A percentile compares a stretch with the other conserved stretches of the same genome.
These are phyloP conservation scores for Heliocidaris erythrogramma DNA, from an alignment of 35 echinoderm and acorn worm genomes.

Conservation along the genomic window DNA sequence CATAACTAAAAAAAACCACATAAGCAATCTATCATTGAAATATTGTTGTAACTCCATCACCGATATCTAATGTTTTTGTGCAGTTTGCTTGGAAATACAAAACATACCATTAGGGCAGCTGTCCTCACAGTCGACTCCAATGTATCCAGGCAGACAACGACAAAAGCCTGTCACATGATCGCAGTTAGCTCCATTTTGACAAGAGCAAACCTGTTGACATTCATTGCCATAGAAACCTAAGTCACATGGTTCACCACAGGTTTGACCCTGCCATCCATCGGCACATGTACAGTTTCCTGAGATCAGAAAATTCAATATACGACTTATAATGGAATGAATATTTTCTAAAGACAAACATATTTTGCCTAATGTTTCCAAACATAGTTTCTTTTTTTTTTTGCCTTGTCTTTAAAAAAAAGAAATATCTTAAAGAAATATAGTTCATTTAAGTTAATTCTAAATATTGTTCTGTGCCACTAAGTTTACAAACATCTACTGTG, in stretches of 20 bases:
- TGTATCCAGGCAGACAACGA: slow-evolving; percentile 48
- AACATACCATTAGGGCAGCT: slow-evolving; percentile 7
- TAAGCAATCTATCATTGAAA: no score
- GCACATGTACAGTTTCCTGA: slow-evolving; percentile 48
- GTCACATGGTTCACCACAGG: slow-evolving; percentile 54
- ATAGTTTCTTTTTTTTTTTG: no score
- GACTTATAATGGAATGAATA: background rate
- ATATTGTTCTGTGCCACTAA: no score
- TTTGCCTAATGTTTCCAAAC: no score
- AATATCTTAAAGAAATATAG: no score
- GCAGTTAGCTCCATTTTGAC: slow-evolving; percentile 72
- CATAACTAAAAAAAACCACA: no score
- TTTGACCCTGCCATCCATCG: slow-evolving; percentile 56
- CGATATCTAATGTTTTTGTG: no score
- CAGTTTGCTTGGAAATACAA: background rate
- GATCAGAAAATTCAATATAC: background rate
- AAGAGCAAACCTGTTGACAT: slow-evolving; percentile 53
- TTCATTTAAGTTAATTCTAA: no score
- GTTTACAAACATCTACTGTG: no score
- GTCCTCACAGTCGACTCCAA: slow-evolving; percentile 48
- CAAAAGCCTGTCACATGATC: slow-evolving; percentile 55
- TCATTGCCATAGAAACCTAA: slow-evolving; percentile 60
- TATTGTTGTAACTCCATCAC: no score
- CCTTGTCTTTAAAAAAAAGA: no score
- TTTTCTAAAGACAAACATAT: no score